phyloP scores from a whole-genome alignment of 2,888 invertebrate species.

The Phlogophora meticulosa region DNA sequence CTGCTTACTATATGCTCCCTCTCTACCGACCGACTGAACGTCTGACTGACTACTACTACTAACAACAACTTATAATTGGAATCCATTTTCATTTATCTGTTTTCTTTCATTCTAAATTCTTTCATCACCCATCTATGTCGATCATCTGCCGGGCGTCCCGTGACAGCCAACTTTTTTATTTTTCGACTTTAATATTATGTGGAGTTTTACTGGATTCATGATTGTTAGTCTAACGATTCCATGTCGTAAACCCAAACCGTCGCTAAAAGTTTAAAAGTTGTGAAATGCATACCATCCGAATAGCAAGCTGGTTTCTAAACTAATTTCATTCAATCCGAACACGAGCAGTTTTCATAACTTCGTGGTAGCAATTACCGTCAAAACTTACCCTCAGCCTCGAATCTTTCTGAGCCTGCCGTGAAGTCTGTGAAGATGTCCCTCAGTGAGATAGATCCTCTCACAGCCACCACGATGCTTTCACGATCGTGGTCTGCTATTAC shows the following conservation, averaged over 20 bases:
- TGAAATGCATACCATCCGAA: neutral
- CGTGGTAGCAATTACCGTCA: too few relatives aligned
- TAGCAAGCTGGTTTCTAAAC: neutral
- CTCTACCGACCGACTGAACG: too few relatives aligned
- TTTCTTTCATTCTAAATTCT: too few relatives aligned
- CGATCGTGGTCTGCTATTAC: slow-evolving; percentile 96
- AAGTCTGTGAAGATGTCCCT: slow-evolving; percentile 97
- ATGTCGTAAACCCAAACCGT: neutral
- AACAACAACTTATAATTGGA: too few relatives aligned
- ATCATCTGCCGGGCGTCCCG: too few relatives aligned
- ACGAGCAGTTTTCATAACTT: neutral
- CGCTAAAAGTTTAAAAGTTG: neutral
- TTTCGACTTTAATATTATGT: too few relatives aligned
- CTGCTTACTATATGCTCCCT: too few relatives aligned
- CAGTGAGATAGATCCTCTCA: slow-evolving; percentile 96
- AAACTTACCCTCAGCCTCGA: slow-evolving; percentile 92
- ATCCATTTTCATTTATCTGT: too few relatives aligned
- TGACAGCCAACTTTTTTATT: too few relatives aligned
- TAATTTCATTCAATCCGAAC: slow-evolving; percentile 1
- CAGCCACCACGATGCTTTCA: slow-evolving; percentile 95
- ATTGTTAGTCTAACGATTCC: neutral
- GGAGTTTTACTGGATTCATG: neutral
- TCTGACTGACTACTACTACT: too few relatives aligned
- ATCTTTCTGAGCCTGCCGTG: slow-evolving; percentile 93
- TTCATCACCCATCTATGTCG: too few relatives aligned